Conservation (phyloP, 2,888 invertebrate genomes). For the Euzophera pinguis region DNA sequence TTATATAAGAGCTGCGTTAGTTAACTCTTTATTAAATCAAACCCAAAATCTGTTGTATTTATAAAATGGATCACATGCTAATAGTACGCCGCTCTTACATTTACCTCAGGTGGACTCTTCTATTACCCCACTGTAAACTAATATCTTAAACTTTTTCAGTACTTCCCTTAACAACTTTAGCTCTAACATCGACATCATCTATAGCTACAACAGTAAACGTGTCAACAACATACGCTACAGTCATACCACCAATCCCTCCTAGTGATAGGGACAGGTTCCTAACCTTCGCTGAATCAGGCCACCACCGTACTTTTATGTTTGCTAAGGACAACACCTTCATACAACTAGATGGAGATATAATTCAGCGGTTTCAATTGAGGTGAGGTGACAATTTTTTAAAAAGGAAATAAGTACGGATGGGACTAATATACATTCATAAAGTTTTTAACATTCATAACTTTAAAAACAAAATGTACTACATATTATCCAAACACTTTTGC, state of each 20-base stretch:
- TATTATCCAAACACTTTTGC: too few species aligned
- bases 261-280: conserved; percentile 88
- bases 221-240: conserved; percentile 63
- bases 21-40: too few species aligned
- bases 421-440: too few species aligned
- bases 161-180: conserved; percentile 54
- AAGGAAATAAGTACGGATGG: too few species aligned
- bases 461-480: too few species aligned
- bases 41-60: too few species aligned
- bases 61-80: too few species aligned
- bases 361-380: conserved; percentile 94
- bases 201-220: conserved; percentile 68
- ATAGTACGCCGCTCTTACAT: too few species aligned
- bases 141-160: conserved; percentile 53
- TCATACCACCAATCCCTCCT: conserved; percentile 83
- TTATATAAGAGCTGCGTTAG: too few species aligned
- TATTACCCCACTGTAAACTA: too few species aligned
- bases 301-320: conserved; percentile 94
- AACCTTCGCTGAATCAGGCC: conserved; percentile 91
- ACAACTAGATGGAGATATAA: conserved; percentile 93
- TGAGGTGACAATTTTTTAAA: conserved; percentile 43
- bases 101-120: too few species aligned
- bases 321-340: conserved; percentile 94
- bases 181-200: conserved; percentile 43
- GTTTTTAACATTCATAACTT: too few species aligned